Evolutionary conservation across 2,113 vertebrate genomes (phyloP).

Genomic region (Apteryx mantelli): DNA sequence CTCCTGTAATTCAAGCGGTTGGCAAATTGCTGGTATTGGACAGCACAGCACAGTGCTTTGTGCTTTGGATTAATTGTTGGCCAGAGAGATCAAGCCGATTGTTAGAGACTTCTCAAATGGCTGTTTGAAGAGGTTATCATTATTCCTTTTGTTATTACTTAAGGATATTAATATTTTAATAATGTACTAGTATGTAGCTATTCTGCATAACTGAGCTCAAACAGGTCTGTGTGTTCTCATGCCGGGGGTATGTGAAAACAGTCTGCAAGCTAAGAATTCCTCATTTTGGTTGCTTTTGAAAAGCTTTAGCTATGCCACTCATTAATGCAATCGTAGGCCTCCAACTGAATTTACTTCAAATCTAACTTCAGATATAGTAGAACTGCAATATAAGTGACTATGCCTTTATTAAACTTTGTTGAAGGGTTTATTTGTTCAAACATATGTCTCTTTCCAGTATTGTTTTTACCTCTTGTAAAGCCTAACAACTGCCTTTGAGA

Average conservation of each 20-base stretch:
- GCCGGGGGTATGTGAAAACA: background rate
- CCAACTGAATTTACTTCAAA: background rate
- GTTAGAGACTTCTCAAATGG: background rate
- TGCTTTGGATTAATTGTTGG: background rate
- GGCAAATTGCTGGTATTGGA: background rate
- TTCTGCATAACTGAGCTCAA: background rate
- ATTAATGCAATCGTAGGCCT: background rate
- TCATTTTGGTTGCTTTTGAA: background rate
- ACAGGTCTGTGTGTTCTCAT: background rate
- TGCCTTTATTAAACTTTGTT: background rate
- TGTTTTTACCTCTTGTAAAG: background rate
- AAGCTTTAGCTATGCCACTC: background rate
- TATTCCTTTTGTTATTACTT: background rate
- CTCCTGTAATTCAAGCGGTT: background rate
- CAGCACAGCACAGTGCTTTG: accelerated
- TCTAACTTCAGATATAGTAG: background rate
- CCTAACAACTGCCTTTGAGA: background rate
- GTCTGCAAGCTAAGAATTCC: background rate
- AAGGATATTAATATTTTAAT: no score
- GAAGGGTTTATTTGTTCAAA: background rate
- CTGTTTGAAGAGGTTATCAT: background rate
- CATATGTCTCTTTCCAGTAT: background rate
- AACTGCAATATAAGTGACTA: background rate
- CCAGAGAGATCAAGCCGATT: accelerated
- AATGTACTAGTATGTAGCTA: background rate